Percentiles rank a stretch among this genome's conserved stretches.
phyloP scores from a whole-genome alignment of 2,797 vertebrate species.

The Balearica regulorum region DNA sequence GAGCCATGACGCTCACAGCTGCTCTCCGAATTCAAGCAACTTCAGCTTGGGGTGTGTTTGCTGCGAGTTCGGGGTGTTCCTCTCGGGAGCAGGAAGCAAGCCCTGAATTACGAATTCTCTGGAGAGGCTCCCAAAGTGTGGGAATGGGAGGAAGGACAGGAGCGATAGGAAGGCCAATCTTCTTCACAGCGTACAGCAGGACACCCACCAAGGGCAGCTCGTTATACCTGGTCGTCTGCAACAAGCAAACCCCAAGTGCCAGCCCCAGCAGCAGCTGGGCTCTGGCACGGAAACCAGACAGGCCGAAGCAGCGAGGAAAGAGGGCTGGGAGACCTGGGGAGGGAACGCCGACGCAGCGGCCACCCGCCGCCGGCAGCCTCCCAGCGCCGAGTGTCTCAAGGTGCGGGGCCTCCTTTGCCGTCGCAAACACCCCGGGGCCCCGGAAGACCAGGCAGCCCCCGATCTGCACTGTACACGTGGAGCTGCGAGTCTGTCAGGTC shows the following conservation, averaged over 20 bases:
- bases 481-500: neutral
- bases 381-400: neutral
- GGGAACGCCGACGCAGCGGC: fast-evolving
- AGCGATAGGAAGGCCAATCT: neutral
- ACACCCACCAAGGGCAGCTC: neutral
- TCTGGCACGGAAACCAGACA: neutral
- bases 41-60: neutral
- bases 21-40: neutral
- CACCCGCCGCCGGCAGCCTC: neutral
- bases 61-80: no score
- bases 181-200: neutral
- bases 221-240: neutral
- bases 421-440: no score
- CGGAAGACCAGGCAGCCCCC: neutral
- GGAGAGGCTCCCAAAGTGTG: no score
- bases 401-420: neutral
- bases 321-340: neutral
- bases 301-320: fast-evolving
- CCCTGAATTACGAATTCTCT: neutral
- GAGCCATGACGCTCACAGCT: neutral
- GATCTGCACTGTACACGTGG: fast-evolving
- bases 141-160: neutral
- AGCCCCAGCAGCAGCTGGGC: neutral
- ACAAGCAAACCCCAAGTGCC: neutral
- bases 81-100: neutral